These are phyloP conservation scores for Arenaria interpres DNA, from an alignment of 2,113 vertebrate genomes.

Conservation along the genomic window DNA sequence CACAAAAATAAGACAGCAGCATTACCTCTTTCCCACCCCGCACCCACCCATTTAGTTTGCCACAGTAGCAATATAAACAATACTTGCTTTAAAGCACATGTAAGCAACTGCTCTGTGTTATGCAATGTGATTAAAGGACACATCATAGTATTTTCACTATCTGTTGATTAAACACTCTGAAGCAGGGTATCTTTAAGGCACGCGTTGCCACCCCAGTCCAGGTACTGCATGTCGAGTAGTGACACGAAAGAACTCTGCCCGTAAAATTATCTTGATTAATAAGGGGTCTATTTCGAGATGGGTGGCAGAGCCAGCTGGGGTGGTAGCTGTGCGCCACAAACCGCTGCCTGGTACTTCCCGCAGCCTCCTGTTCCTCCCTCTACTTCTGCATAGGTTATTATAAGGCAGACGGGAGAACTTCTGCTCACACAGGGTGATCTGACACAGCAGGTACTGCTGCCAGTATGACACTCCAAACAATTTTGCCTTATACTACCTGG, in stretches of 20 bases:
- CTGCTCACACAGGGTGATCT: background rate
- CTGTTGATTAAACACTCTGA: background rate
- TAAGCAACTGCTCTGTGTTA: background rate
- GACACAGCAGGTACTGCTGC: background rate
- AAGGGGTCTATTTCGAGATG: background rate
- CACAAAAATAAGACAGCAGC: background rate
- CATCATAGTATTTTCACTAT: background rate
- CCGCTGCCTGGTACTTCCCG: background rate
- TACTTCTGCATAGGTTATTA: background rate
- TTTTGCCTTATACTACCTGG: background rate
- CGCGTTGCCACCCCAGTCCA: background rate
- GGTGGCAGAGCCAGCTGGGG: background rate
- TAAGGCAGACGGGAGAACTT: background rate
- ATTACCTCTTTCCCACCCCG: background rate
- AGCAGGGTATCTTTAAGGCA: background rate
- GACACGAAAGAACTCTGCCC: background rate
- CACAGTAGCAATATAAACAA: background rate
- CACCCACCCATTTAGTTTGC: background rate
- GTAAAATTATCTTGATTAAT: background rate
- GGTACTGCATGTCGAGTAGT: background rate
- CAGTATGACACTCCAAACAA: accelerated
- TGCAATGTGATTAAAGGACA: background rate
- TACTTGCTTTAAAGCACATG: background rate
- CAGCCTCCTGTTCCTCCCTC: background rate
- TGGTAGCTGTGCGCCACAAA: background rate